Conservation (phyloP, 2,113 vertebrate genomes). For the Dermatemys mawii region DNA sequence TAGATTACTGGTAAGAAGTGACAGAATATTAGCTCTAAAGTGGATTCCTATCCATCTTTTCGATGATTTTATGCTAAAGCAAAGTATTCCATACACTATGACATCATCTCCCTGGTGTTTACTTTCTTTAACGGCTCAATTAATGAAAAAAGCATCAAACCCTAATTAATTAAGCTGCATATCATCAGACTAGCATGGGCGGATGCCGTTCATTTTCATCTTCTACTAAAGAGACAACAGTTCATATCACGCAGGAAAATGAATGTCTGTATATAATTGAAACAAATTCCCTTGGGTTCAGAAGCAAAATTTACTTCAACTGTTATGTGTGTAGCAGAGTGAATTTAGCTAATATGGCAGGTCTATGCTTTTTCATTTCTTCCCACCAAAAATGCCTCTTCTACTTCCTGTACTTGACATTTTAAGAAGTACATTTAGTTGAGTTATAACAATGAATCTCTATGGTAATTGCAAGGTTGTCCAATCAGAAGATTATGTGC, state of each 20-base stretch:
- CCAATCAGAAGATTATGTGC: constrained; percentile 49
- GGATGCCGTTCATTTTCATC: constrained; percentile 56
- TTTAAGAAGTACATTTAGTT: constrained; percentile 42
- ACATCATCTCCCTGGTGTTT: constrained; percentile 12
- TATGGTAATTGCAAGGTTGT: constrained; percentile 58
- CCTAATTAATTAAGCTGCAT: constrained; percentile 62
- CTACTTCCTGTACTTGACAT: constrained; percentile 67
- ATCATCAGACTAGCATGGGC: background rate
- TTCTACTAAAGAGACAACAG: constrained; percentile 32
- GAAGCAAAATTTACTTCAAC: constrained; percentile 67
- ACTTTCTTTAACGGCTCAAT: background rate
- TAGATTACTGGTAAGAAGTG: background rate
- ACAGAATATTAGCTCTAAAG: constrained; percentile 59
- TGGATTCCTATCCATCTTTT: constrained; percentile 31
- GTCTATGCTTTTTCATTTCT: constrained; percentile 58
- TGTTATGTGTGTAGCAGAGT: constrained; percentile 49
- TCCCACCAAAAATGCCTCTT: constrained; percentile 62
- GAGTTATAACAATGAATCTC: constrained; percentile 43
- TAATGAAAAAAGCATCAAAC: constrained; percentile 22
- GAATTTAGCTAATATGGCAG: constrained; percentile 71
- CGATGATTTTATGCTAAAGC: background rate
- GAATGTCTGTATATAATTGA: constrained; percentile 45
- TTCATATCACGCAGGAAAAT: constrained; percentile 67
- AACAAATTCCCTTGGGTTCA: constrained; percentile 61
- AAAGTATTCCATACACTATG: background rate